Conservation (phyloP, 2,888 invertebrate species). For the Acleris laterana region DNA sequence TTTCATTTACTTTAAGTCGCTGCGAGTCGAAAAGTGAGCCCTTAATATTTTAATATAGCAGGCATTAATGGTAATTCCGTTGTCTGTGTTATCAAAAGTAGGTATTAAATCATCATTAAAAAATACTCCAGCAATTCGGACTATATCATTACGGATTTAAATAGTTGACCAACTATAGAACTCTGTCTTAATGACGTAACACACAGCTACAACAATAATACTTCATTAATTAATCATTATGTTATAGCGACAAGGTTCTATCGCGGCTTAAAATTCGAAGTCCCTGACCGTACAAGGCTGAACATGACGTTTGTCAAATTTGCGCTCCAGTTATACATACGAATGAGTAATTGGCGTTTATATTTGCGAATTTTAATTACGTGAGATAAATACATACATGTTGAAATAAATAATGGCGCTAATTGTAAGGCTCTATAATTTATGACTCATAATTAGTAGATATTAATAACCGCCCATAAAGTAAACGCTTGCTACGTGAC, state of each 20-base stretch:
- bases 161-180: too few relatives aligned
- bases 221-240: neutral
- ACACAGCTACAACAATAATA: neutral
- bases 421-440: slow-evolving; percentile 12
- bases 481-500: neutral
- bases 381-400: slow-evolving; percentile 14
- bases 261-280: too few relatives aligned
- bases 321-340: slow-evolving; percentile 21
- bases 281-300: slow-evolving; percentile 1
- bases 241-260: too few relatives aligned
- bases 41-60: too few relatives aligned
- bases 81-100: too few relatives aligned
- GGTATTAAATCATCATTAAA: too few relatives aligned
- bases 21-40: too few relatives aligned
- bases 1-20: too few relatives aligned
- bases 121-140: too few relatives aligned
- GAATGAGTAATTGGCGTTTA: slow-evolving; percentile 29
- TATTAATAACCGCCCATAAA: slow-evolving; percentile 7
- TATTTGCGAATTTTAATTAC: slow-evolving; percentile 33
- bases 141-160: too few relatives aligned
- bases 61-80: too few relatives aligned
- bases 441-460: neutral
- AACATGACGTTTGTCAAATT: slow-evolving; percentile 30
- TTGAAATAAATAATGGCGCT: slow-evolving; percentile 23
- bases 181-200: neutral